Conservation (phyloP, 2,888 invertebrate species). For the Oxytorus armatus region DNA sequence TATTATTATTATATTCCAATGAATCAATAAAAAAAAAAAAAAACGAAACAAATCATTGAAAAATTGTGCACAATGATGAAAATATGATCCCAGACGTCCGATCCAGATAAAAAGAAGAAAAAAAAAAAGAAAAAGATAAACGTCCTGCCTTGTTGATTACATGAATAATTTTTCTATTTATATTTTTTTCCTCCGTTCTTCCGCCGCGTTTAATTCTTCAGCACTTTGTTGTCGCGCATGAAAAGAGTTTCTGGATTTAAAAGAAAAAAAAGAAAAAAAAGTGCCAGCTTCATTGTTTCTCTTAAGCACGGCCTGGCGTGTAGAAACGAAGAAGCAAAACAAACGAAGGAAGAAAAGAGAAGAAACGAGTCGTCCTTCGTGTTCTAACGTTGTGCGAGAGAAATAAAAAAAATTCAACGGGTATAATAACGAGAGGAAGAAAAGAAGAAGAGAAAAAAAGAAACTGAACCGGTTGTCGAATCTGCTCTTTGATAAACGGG, state of each 20-base stretch:
- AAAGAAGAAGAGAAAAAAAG: slow-evolving; percentile 4
- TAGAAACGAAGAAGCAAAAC: slow-evolving; percentile 2
- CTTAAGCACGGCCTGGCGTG: slow-evolving; percentile 62
- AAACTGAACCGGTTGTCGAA: slow-evolving; percentile 4
- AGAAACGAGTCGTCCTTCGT: slow-evolving; percentile 43
- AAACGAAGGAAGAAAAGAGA: not conserved
- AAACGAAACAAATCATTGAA: slow-evolving; percentile 57
- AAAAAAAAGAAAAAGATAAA: slow-evolving; percentile 19
- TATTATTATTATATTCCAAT: slow-evolving; percentile 70
- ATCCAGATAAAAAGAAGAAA: no score
- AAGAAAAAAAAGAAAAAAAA: slow-evolving; percentile 6
- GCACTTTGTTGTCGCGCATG: no score
- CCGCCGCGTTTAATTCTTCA: no score
- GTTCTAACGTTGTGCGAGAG: slow-evolving; percentile 17
- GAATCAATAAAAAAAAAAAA: slow-evolving; percentile 66
- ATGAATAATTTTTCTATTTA: slow-evolving; percentile 4
- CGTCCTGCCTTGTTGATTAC: slow-evolving; percentile 21
- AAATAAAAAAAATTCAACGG: slow-evolving; percentile 5
- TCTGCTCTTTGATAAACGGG: not conserved
- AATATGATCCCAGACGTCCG: slow-evolving; percentile 52
- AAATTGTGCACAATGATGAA: slow-evolving; percentile 61
- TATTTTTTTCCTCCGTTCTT: not conserved
- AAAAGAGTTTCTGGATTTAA: no score
- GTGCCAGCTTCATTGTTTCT: no score
- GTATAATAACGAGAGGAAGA: slow-evolving; percentile 1